phyloP scores from a whole-genome alignment of 2,888 invertebrate species.

The Tipula helvola region DNA sequence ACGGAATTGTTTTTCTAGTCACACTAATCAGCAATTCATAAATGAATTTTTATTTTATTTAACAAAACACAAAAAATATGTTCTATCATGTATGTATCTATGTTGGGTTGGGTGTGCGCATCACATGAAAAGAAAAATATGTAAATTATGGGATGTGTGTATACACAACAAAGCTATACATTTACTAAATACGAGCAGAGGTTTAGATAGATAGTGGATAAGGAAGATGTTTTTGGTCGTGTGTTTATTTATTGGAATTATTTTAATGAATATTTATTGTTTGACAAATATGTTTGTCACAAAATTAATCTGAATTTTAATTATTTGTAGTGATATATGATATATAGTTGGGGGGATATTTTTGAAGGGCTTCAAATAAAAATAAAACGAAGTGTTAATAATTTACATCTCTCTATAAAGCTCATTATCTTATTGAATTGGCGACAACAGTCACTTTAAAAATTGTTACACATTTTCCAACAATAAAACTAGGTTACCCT shows the following conservation, averaged over 20 bases:
- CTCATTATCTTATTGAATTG: too few species aligned
- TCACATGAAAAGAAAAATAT: not conserved
- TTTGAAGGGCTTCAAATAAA: not conserved
- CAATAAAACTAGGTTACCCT: not conserved
- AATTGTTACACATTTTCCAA: not conserved
- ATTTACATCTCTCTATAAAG: too few species aligned
- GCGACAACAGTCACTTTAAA: not conserved
- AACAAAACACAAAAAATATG: not conserved
- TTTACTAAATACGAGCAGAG: too few species aligned
- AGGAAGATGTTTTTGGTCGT: not conserved
- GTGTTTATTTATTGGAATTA: not conserved
- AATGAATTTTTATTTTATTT: not conserved
- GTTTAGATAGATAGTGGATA: not conserved
- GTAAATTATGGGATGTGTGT: not conserved
- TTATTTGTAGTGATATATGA: not conserved
- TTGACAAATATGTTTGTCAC: not conserved
- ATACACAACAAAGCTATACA: not conserved
- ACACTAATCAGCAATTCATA: conserved; percentile 8
- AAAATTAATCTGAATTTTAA: not conserved
- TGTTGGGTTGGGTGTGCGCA: not conserved
- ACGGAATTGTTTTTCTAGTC: not conserved
- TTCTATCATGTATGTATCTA: not conserved
- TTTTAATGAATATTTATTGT: not conserved
- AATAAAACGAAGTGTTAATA: too few species aligned
- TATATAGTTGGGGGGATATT: not conserved